Percentiles rank a stretch among this genome's conserved stretches.
phyloP scores from a whole-genome alignment of 92 coral and sea anemone genomes.

The Heliopora coerulea region DNA sequence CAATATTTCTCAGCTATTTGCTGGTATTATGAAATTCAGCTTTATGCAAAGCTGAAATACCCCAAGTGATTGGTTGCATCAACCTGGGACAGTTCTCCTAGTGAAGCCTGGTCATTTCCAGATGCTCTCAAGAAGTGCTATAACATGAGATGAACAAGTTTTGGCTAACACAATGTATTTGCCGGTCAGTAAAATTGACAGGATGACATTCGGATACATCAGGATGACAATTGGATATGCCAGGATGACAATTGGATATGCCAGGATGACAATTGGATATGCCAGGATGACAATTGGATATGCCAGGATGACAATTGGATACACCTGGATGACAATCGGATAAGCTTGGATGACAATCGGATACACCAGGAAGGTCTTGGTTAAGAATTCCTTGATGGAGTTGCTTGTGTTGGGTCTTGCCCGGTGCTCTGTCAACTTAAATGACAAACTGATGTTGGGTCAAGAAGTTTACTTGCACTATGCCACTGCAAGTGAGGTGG shows the following conservation, averaged over 20 bases:
- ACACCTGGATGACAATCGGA: too few relatives aligned
- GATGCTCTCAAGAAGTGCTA: conserved; percentile 77
- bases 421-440: conserved; percentile 60
- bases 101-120: conserved; percentile 94
- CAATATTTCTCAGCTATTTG: conserved; percentile 95
- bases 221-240: too few relatives aligned
- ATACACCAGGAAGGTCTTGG: conserved; percentile 53
- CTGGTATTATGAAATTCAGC: conserved; percentile 92
- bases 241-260: too few relatives aligned
- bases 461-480: conserved; percentile 75
- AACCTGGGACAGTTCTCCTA: conserved; percentile 97
- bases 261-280: too few relatives aligned
- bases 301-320: too few relatives aligned
- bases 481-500: conserved; percentile 72
- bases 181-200: not conserved
- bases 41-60: conserved; percentile 66
- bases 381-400: conserved; percentile 82
- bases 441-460: conserved; percentile 66
- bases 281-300: too few relatives aligned
- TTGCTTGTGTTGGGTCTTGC: conserved; percentile 80
- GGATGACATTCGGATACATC: too few relatives aligned
- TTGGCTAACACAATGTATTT: not conserved
- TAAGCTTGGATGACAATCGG: too few relatives aligned
- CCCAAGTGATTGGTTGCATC: conserved; percentile 85
- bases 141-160: conserved; percentile 38